Conservation (phyloP, 2,888 invertebrate genomes). For the Azorinus chamasolen region DNA sequence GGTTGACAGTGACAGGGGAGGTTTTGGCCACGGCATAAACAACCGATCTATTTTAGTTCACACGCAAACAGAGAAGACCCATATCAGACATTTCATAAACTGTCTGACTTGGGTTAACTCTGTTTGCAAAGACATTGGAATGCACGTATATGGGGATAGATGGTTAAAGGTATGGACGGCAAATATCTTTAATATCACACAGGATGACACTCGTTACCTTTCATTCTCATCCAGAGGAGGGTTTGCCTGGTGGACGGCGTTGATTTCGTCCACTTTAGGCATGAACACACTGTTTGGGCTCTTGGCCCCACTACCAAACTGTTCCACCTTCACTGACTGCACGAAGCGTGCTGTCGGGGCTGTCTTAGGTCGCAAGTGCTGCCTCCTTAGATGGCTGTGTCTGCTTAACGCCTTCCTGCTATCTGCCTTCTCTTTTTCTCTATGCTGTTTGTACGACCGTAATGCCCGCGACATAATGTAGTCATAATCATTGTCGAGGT, state of each 20-base stretch:
- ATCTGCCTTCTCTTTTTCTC: conserved; percentile 69
- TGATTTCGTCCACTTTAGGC: conserved; percentile 53
- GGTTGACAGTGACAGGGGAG: too few relatives aligned
- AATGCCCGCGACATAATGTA: conserved; percentile 77
- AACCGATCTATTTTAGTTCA: too few relatives aligned
- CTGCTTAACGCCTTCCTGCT: conserved; percentile 59
- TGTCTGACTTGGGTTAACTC: too few relatives aligned
- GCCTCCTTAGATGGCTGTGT: conserved; percentile 56
- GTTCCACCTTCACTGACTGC: conserved; percentile 37
- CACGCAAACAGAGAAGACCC: too few relatives aligned
- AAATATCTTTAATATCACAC: too few relatives aligned
- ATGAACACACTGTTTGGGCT: conserved; percentile 18
- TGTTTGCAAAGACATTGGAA: too few relatives aligned
- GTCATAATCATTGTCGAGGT: conserved; percentile 76
- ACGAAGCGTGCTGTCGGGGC: conserved; percentile 61
- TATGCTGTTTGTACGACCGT: conserved; percentile 71
- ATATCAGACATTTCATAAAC: too few relatives aligned
- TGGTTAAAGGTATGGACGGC: too few relatives aligned
- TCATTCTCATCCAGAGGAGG: conserved; percentile 32
- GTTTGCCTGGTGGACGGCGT: conserved; percentile 70
- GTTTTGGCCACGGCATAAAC: too few relatives aligned
- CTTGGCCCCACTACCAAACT: conserved; percentile 4
- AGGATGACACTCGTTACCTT: too few relatives aligned
- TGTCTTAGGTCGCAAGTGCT: conserved; percentile 59
- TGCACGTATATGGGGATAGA: too few relatives aligned